phyloP scores from a whole-genome alignment of 2,888 invertebrate species.

The Callinectes sapidus region DNA sequence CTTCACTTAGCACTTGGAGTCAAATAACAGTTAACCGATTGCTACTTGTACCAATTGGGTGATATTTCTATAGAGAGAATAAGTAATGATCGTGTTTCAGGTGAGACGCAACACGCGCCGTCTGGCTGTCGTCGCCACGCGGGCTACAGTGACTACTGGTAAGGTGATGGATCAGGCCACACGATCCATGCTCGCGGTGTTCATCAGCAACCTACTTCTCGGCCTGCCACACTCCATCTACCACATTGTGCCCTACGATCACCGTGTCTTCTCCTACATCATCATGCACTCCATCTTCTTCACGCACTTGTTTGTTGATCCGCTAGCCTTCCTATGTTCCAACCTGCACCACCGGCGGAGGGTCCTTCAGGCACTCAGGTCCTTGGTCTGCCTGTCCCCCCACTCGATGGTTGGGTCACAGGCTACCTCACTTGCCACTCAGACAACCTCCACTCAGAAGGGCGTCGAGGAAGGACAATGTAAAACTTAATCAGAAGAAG shows the following conservation, averaged over 20 bases:
- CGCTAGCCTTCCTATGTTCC: slow-evolving; percentile 31
- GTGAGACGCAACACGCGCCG: slow-evolving; percentile 16
- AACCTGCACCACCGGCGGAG: slow-evolving; percentile 12
- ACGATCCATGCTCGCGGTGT: slow-evolving; percentile 45
- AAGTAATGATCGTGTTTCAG: neutral
- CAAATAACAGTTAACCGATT: too few relatives aligned
- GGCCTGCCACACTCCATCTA: slow-evolving; percentile 46
- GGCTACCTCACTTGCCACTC: neutral
- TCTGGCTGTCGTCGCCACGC: neutral
- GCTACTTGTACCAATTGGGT: neutral
- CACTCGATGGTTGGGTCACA: neutral
- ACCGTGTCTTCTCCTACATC: neutral
- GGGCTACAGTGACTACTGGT: neutral
- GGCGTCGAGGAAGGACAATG: neutral
- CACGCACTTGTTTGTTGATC: slow-evolving; percentile 48
- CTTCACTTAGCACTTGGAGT: too few relatives aligned
- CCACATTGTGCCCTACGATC: neutral
- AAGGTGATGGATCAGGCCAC: slow-evolving; percentile 42
- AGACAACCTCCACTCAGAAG: neutral
- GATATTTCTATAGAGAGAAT: neutral
- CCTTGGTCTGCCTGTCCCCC: neutral
- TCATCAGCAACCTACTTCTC: slow-evolving; percentile 39
- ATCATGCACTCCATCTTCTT: slow-evolving; percentile 42
- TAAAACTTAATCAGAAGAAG: neutral
- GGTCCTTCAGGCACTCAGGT: neutral